Evolutionary conservation across 2,797 vertebrate genomes (phyloP).

Genomic region (Petrocephalus sullivani): DNA sequence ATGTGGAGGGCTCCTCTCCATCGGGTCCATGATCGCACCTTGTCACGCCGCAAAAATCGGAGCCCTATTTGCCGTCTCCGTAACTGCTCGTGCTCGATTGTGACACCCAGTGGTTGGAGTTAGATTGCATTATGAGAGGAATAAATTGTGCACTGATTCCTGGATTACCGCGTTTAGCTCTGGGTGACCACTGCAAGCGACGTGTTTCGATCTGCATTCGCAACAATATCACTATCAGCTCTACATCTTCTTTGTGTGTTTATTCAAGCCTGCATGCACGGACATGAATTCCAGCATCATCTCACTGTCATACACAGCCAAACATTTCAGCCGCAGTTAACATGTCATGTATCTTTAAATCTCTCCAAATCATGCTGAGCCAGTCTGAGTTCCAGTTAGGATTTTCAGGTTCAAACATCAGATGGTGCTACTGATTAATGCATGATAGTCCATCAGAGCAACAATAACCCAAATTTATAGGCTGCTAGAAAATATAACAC

Average conservation of each 20-base stretch:
- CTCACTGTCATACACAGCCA: neutral
- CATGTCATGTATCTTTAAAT: neutral
- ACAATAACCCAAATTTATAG: neutral
- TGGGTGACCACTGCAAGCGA: slow-evolving; percentile 13
- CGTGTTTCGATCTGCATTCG: slow-evolving; percentile 19
- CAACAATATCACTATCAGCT: neutral
- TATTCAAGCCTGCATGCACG: no score
- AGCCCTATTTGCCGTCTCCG: slow-evolving; percentile 27
- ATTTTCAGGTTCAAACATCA: neutral
- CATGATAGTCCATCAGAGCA: neutral
- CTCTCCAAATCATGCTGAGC: neutral
- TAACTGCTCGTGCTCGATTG: slow-evolving; percentile 46
- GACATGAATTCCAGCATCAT: neutral
- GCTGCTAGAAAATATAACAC: neutral
- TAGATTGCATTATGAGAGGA: slow-evolving; percentile 27
- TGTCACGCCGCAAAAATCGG: neutral
- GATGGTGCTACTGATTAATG: neutral
- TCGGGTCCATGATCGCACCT: neutral
- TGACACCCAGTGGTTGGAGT: slow-evolving; percentile 54
- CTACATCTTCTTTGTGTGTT: neutral
- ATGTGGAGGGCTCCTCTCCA: slow-evolving; percentile 23
- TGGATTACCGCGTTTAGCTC: neutral
- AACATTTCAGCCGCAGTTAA: neutral
- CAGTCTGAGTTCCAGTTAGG: neutral
- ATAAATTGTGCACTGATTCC: slow-evolving; percentile 12